Conservation (phyloP, 2,797 vertebrate genomes). For the Onychomys torridus region DNA sequence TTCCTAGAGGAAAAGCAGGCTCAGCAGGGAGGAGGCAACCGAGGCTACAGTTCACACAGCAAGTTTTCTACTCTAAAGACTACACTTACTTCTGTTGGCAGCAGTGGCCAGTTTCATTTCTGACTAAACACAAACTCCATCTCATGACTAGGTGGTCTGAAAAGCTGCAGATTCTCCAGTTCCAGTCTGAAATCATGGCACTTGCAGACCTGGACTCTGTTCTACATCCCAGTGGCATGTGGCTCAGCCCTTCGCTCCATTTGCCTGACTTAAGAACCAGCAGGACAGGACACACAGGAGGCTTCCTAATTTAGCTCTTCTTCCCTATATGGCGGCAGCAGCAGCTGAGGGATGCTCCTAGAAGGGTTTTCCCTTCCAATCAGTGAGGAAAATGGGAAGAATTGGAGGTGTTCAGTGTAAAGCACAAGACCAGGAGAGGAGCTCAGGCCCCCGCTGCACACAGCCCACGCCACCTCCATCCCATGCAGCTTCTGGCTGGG, state of each 20-base stretch:
- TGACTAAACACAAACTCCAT: neutral
- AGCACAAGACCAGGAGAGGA: neutral
- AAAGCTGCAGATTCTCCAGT: neutral
- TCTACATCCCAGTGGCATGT: neutral
- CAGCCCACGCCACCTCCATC: neutral
- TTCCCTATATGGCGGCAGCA: conserved; percentile 25
- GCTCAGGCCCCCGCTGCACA: neutral
- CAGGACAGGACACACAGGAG: conserved; percentile 25
- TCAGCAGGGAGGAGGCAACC: conserved; percentile 27
- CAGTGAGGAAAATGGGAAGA: conserved; percentile 40
- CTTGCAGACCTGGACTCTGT: neutral
- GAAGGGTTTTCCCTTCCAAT: conserved; percentile 25
- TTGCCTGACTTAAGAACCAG: conserved; percentile 47
- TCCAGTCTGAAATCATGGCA: neutral
- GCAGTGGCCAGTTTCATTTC: neutral
- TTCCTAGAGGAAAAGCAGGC: conserved; percentile 65
- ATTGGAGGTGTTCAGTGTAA: neutral
- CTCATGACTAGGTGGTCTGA: neutral
- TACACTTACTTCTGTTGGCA: neutral
- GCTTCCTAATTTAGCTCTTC: conserved; percentile 58
- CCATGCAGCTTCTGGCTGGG: neutral
- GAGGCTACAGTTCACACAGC: neutral
- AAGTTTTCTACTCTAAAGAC: neutral
- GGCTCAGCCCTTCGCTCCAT: conserved; percentile 29
- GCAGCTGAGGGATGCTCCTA: neutral